phyloP scores from a whole-genome alignment of 2,888 invertebrate species.

The Nomada fabriciana region DNA sequence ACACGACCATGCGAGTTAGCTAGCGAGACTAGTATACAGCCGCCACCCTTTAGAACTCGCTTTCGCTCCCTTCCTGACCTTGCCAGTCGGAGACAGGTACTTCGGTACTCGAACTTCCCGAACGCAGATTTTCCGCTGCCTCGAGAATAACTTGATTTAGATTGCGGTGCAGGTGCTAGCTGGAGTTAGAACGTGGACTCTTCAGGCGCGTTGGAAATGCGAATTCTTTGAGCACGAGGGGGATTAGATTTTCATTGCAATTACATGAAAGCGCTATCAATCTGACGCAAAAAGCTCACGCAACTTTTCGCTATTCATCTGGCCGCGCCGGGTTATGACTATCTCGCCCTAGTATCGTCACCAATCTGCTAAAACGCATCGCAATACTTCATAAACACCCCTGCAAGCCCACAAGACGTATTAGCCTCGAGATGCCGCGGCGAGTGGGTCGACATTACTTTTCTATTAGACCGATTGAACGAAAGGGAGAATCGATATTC shows the following conservation, averaged over 20 bases:
- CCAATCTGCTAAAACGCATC: conserved; percentile 83
- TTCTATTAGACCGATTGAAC: conserved; percentile 81
- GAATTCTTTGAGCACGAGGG: not conserved
- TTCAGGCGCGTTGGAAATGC: not conserved
- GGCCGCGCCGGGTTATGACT: conserved; percentile 71
- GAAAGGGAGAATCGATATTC: conserved; percentile 62
- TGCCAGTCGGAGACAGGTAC: conserved; percentile 68
- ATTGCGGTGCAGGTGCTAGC: conserved; percentile 36
- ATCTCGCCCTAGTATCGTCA: conserved; percentile 73
- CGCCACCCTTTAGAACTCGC: conserved; percentile 32
- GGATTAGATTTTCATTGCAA: conserved; percentile 14
- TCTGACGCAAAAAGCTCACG: not conserved
- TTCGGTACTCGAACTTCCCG: conserved; percentile 70
- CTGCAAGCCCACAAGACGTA: conserved; percentile 70
- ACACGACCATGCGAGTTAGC: conserved; percentile 56
- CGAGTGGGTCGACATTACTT: conserved; percentile 76
- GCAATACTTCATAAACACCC: conserved; percentile 82
- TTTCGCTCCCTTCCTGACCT: conserved; percentile 46
- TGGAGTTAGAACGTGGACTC: not conserved
- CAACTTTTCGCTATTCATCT: conserved; percentile 34
- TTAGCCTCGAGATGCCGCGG: conserved; percentile 67
- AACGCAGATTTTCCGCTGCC: conserved; percentile 64
- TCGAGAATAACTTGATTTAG: conserved; percentile 42
- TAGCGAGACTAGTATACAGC: conserved; percentile 13
- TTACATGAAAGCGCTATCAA: conserved; percentile 43